Percentiles rank a stretch among this genome's conserved stretches.
Evolutionary conservation across 1,140 invertebrate genomes (phyloP).

Genomic region (Drosophila sp.): DNA sequence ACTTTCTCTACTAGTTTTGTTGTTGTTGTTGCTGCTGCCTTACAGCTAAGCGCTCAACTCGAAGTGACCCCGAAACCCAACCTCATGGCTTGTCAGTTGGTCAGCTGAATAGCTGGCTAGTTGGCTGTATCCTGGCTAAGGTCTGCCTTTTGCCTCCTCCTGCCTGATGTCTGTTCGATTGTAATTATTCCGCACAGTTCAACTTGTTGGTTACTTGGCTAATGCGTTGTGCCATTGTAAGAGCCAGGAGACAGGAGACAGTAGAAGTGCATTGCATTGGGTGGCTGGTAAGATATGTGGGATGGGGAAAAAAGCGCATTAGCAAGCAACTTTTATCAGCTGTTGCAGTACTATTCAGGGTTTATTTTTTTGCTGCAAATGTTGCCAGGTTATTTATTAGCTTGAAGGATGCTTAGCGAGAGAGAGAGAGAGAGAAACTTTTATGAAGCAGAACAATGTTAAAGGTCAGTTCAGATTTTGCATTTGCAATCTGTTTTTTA

Average conservation of each 20-base stretch:
- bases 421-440: background rate
- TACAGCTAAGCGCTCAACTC: conserved; percentile 15
- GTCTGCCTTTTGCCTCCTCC: background rate
- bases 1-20: conserved; percentile 21
- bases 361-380: conserved; percentile 30
- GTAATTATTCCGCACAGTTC: conserved; percentile 66
- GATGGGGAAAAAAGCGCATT: conserved; percentile 52
- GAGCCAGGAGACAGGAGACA: background rate
- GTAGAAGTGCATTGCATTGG: background rate
- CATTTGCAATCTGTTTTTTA: background rate
- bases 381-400: conserved; percentile 48
- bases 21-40: conserved; percentile 19
- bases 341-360: conserved; percentile 25
- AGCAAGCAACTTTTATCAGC: conserved; percentile 54
- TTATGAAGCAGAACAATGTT: conserved; percentile 1
- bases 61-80: background rate
- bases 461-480: background rate
- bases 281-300: conserved; percentile 13
- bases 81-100: background rate
- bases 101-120: conserved; percentile 43
- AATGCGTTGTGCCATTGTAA: conserved; percentile 57
- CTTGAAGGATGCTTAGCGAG: background rate
- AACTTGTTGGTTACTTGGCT: conserved; percentile 64
- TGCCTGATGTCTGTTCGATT: conserved; percentile 49
- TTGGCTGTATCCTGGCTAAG: conserved; percentile 51